Conservation (phyloP, 2,113 vertebrate species). For the Indicator indicator region DNA sequence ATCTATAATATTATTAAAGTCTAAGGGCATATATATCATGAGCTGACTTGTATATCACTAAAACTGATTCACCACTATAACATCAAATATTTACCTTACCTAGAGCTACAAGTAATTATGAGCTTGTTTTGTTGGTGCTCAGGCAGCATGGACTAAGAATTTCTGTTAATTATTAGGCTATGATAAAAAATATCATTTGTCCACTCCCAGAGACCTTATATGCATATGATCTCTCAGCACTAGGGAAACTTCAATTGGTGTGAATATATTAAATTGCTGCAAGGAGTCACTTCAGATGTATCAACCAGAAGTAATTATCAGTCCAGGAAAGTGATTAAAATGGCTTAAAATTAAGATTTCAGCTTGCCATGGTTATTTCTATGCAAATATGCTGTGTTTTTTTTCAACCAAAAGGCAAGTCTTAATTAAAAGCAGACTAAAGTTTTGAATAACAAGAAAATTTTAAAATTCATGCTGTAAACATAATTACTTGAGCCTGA, state of each 20-base stretch:
- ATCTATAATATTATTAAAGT: conserved; percentile 73
- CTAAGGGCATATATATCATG: conserved; percentile 44
- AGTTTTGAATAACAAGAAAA: conserved; percentile 70
- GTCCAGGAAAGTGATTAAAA: conserved; percentile 75
- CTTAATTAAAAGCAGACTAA: conserved; percentile 74
- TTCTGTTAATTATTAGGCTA: conserved; percentile 71
- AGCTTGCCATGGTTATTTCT: conserved; percentile 70
- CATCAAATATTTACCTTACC: conserved; percentile 72
- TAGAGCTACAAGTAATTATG: conserved; percentile 76
- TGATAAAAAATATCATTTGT: conserved; percentile 61
- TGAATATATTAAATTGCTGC: conserved; percentile 56
- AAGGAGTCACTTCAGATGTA: conserved; percentile 62
- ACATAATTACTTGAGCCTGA: conserved; percentile 58
- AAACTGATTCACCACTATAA: conserved; percentile 66
- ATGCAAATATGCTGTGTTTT: conserved; percentile 74
- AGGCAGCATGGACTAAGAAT: conserved; percentile 67
- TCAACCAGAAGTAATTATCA: conserved; percentile 74
- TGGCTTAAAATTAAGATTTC: conserved; percentile 75
- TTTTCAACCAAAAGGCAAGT: conserved; percentile 40
- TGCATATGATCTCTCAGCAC: conserved; percentile 39
- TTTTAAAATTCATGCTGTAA: conserved; percentile 53
- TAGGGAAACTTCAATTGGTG: conserved; percentile 39
- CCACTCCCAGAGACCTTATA: neutral
- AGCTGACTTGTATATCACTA: conserved; percentile 40
- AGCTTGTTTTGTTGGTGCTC: conserved; percentile 59